phyloP scores from a whole-genome alignment of 2,888 invertebrate genomes.

The Nebria salina region DNA sequence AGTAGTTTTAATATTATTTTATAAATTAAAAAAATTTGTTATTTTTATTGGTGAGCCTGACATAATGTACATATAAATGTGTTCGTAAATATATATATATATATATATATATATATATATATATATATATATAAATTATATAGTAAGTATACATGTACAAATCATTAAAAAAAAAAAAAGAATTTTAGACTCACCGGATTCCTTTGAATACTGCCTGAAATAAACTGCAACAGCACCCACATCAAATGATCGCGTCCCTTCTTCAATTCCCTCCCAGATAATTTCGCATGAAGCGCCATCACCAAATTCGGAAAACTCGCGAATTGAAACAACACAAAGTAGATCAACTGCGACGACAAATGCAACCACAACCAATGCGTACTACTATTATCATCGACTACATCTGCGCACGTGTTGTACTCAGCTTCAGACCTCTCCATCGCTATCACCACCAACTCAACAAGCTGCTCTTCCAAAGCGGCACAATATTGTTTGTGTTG shows the following conservation, averaged over 20 bases:
- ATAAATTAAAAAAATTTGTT: too few species aligned
- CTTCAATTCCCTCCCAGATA: conserved; percentile 73
- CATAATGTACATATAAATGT: too few species aligned
- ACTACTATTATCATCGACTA: conserved; percentile 70
- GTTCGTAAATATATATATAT: too few species aligned
- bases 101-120: too few species aligned
- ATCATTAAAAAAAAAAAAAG: background rate
- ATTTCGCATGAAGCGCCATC: conserved; percentile 81
- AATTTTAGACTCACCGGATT: conserved; percentile 75
- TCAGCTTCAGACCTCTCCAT: conserved; percentile 89
- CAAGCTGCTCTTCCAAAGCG: conserved; percentile 91
- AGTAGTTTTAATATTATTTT: too few species aligned
- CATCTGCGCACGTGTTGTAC: conserved; percentile 63
- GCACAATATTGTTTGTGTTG: conserved; percentile 78
- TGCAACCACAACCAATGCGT: conserved; percentile 92
- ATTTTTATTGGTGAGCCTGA: too few species aligned
- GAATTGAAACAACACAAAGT: conserved; percentile 93
- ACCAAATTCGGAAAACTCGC: conserved; percentile 94
- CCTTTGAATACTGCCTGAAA: conserved; percentile 95
- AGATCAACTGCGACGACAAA: conserved; percentile 92
- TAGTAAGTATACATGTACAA: background rate
- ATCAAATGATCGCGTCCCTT: conserved; percentile 97
- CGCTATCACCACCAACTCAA: conserved; percentile 88
- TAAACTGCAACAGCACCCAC: conserved; percentile 98
- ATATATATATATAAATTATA: too few species aligned